phyloP scores from a whole-genome alignment of 2,113 vertebrate genomes.

The Lepus timidus region DNA sequence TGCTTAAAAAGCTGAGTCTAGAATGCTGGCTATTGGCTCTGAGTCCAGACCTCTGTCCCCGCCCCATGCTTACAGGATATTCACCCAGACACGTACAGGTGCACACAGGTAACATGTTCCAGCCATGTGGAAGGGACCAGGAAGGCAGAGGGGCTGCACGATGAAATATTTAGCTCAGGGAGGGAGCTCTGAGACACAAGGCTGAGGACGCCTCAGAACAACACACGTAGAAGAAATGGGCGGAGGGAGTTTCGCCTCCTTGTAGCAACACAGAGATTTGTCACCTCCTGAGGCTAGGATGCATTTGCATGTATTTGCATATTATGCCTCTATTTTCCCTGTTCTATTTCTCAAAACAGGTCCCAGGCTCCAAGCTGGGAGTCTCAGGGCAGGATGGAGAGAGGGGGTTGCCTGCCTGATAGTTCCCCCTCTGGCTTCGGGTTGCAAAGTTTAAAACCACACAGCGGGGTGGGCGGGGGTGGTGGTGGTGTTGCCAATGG shows the following conservation, averaged over 20 bases:
- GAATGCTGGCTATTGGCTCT: neutral
- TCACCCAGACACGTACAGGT: neutral
- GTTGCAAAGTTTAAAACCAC: neutral
- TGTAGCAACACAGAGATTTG: fast-evolving
- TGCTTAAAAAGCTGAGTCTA: too few relatives aligned
- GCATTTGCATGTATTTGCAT: neutral
- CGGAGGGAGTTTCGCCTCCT: fast-evolving
- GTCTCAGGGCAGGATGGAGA: neutral
- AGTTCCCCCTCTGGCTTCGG: neutral
- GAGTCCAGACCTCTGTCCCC: neutral
- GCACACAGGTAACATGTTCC: neutral
- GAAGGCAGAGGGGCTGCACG: neutral
- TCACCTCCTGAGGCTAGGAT: neutral
- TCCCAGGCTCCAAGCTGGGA: neutral
- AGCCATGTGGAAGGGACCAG: neutral
- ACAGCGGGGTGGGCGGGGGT: neutral
- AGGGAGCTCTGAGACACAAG: neutral
- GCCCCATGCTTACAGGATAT: neutral
- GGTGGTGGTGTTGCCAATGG: too few relatives aligned
- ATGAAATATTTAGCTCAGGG: neutral
- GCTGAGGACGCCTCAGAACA: neutral
- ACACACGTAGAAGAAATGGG: neutral
- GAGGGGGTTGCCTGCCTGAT: neutral
- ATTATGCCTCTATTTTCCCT: neutral
- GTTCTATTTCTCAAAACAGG: neutral